Evolutionary conservation across 2,113 vertebrate species (phyloP), one percentile per base, ranked within the genome.

Genomic region (Megaleporinus macrocephalus): DNA sequence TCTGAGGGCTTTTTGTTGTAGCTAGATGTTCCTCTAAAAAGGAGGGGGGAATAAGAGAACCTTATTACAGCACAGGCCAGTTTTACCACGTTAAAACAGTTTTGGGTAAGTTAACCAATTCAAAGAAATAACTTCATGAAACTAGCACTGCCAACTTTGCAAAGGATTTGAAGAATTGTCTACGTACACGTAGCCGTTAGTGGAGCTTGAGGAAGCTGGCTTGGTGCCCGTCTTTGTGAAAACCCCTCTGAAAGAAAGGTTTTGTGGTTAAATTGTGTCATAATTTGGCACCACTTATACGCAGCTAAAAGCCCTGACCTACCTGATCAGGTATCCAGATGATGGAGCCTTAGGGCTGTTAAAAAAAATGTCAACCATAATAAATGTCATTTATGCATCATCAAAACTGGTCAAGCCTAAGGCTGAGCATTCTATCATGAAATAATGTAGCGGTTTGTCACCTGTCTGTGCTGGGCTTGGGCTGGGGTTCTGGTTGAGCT

Each of bases 321-420:
- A 94, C 94, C 92, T 93, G 85, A 93, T 94, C 70, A 92, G 47
- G 70, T 82, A 94, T 86, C 93, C 93, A 65, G 90, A 69, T 0
- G 81, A 6, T 22, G 89, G 59, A n/a, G 90, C 27, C 86, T 87
- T 93, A 36, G 78, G 5, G 73, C 81, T 90, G 81, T 57, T 30
- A 13, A 82, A 81, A 79, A 82, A 81, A 79, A 26, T 44, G 57
- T 16, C 59, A 78, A 75, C 14, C 18, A 63, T 71, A 68, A 27
- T 51, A 51, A 68, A 65, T 68, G 16, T 26, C 1, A 59, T 41
- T 26, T 51, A 70, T 10, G 15, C 16, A 65, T 59, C 18, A 20
- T 36, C 33, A n/a, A 66, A 68, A 36, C 10, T 20, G 1, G 26
- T 15, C 15, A 4, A 24, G n/a, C 9, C 55, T 18, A 24, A 63